Base-by-base conservation (phyloP, 2,888 invertebrate genomes). In the Meta bourneti region DNA sequence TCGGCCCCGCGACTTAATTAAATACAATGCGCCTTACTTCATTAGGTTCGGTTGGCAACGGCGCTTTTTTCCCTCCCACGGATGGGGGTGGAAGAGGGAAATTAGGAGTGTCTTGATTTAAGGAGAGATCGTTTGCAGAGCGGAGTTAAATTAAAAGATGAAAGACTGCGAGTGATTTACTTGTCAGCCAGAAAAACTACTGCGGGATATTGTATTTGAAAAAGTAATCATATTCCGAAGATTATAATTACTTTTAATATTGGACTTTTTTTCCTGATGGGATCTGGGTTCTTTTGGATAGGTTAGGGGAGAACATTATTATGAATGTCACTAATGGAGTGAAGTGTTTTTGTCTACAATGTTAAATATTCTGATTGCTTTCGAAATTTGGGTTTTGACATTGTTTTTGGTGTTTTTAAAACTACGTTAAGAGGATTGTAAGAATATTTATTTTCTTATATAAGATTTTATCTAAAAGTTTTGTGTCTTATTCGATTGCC, bases 1-100 rank as follows among this genome's bases (percentile, higher is more conserved):
- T 70, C 52, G 34, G 48, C 19, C 52, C 74, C 84, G 74, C 80
- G 52, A 74, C 61, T 88, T 88, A 88, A 88, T 88, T 88, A 88
- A 88, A 81, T 74, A 88, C 80, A 81, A 80, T 71, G 61, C 81
- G 81, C 81, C 74, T 79, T 75, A 80, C 75, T 88, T 88, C 88
- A 88, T 88, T 88, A 88, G 61, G 16, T 49, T 34, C 52, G 81
- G 75, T 71, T 85, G 74, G 84, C 75, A 61, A 77, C 77, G 77
- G 20, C 20, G 19, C 61, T 54, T 9, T 8, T 61, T 77, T 51
- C 19, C 20, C 20, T 61, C 20, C 8, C 6, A 54, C 19, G 51
- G 61, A 52, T 9, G 11, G 78, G 7, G n/a, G 80, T 4, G 54
- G 48, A 80, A 74, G 72, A 87, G 72, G 54, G 72, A 71, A 79